Conservation (phyloP, 2,113 vertebrate genomes). For the Ceratotherium simum region DNA sequence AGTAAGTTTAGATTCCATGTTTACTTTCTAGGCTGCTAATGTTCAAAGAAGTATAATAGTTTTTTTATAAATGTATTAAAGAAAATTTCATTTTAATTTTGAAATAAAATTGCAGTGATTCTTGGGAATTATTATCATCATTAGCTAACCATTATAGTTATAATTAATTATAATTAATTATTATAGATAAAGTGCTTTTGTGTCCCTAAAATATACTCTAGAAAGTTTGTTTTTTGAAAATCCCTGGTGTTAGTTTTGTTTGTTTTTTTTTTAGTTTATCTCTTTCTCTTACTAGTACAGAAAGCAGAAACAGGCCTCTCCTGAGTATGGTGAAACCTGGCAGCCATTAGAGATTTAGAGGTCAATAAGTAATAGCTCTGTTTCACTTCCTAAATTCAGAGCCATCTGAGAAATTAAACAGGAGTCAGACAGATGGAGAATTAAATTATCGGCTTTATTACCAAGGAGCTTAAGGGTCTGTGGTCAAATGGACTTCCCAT, state of each 20-base stretch:
- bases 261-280: background rate
- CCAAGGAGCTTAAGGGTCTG: background rate
- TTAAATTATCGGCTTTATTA: background rate
- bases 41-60: background rate
- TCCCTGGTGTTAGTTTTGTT: background rate
- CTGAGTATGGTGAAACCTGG: background rate
- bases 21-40: background rate
- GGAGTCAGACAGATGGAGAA: background rate
- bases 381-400: slow-evolving; percentile 51
- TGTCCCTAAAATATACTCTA: background rate
- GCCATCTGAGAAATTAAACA: slow-evolving; percentile 1
- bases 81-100: slow-evolving; percentile 3
- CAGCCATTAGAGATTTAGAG: background rate
- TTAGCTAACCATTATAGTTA: background rate
- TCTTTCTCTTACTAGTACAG: slow-evolving; percentile 14
- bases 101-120: background rate
- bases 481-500: background rate
- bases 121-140: background rate
- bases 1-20: background rate
- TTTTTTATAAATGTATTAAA: background rate
- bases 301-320: slow-evolving; percentile 1
- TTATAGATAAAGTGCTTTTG: background rate
- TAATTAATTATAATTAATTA: background rate
- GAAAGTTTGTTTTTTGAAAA: slow-evolving; percentile 19
- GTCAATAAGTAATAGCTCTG: background rate